These are phyloP conservation scores for Hydrozoanthus gracilis DNA, from an alignment of 92 coral and sea anemone genomes.

Conservation along the genomic window DNA sequence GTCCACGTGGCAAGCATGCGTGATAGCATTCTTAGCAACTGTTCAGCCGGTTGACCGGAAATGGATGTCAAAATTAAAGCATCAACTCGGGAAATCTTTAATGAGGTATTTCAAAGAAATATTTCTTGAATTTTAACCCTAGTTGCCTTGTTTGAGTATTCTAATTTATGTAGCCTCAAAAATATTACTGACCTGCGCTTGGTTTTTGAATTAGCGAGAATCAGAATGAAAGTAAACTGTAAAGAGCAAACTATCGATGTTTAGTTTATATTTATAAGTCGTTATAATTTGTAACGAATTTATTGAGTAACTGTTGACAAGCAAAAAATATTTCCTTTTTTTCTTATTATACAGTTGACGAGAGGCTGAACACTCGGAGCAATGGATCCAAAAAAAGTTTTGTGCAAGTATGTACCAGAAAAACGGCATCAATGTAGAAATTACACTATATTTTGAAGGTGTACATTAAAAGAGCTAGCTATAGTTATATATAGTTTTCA, in stretches of 20 bases:
- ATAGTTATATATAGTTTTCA: no score
- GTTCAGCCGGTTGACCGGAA: constrained; percentile 18
- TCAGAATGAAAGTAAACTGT: no score
- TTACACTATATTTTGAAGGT: background rate
- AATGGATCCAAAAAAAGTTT: background rate
- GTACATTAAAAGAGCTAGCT: no score
- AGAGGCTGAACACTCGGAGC: no score
- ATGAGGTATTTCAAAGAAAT: background rate
- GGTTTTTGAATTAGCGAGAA: no score
- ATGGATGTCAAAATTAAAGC: background rate
- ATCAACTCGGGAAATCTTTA: constrained; percentile 2
- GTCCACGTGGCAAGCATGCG: constrained; percentile 90
- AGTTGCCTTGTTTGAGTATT: background rate
- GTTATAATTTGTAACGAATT: no score
- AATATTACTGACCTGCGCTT: no score
- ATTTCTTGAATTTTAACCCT: background rate
- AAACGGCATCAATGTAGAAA: background rate
- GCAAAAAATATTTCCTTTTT: no score
- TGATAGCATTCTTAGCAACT: background rate
- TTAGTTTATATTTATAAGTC: no score
- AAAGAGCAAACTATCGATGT: no score
- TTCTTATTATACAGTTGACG: no score
- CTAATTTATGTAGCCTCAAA: background rate
- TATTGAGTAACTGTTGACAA: no score
- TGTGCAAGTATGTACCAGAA: constrained; percentile 24